Conservation (phyloP, 1,140 invertebrate genomes). For the Drosophila nigrodunni region DNA sequence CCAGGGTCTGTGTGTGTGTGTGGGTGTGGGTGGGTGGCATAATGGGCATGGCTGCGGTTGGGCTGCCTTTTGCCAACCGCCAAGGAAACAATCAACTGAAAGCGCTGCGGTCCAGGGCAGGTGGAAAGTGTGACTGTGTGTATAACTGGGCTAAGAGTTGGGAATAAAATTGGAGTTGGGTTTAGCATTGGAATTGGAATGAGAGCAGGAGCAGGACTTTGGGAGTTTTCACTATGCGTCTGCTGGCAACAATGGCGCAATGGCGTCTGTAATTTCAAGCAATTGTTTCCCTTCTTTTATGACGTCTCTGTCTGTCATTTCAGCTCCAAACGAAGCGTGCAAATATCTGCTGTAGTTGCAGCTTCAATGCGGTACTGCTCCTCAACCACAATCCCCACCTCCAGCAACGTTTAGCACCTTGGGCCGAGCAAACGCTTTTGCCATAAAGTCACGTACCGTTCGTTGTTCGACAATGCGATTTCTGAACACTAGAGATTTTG, state of each 20-base stretch:
- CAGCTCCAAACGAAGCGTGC: constrained; percentile 62
- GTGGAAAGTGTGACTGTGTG: constrained; percentile 15
- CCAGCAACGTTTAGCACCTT: constrained; percentile 67
- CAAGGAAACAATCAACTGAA: constrained; percentile 80
- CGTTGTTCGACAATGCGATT: constrained; percentile 53
- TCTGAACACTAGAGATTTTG: constrained; percentile 66
- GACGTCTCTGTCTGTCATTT: constrained; percentile 55
- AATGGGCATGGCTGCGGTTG: constrained; percentile 43
- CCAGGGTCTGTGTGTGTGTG: constrained; percentile 11
- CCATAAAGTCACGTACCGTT: constrained; percentile 79
- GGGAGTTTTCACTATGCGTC: constrained; percentile 40
- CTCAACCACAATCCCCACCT: background rate
- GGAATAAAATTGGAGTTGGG: background rate
- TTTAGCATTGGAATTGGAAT: constrained; percentile 7
- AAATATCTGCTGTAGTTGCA: constrained; percentile 55
- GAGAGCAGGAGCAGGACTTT: constrained; percentile 6
- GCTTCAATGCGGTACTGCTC: background rate
- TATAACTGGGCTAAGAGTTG: background rate
- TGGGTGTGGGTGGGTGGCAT: constrained; percentile 3
- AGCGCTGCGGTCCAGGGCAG: constrained; percentile 71
- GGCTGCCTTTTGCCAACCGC: constrained; percentile 27
- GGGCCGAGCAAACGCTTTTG: constrained; percentile 52
- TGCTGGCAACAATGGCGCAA: constrained; percentile 74
- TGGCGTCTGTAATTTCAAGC: constrained; percentile 78
- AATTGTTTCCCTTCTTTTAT: constrained; percentile 74